Evolutionary conservation across 2,113 vertebrate genomes (phyloP).

Genomic region (Phaetusa simplex): DNA sequence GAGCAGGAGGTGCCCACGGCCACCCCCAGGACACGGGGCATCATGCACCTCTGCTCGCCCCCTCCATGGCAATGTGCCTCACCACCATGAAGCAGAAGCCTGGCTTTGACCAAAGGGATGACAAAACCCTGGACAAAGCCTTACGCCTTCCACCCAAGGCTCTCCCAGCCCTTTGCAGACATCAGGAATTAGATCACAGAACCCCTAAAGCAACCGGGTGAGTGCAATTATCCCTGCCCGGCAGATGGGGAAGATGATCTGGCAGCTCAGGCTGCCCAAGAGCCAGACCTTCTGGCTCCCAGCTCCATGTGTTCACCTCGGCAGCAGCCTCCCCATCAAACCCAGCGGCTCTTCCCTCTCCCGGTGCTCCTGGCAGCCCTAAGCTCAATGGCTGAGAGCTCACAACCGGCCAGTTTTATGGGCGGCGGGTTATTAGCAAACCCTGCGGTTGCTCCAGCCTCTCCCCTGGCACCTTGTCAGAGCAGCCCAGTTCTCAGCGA

Average conservation of each 20-base stretch:
- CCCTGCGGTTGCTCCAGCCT: slow-evolving; percentile 27
- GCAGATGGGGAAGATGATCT: slow-evolving; percentile 1
- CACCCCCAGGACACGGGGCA: not conserved
- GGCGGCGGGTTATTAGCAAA: not conserved
- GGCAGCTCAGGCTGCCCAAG: not conserved
- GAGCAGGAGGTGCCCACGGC: not conserved
- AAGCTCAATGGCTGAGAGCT: not conserved
- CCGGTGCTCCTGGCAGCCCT: not conserved
- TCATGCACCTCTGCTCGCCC: not conserved
- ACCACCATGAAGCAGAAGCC: not conserved
- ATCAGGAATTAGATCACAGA: not conserved
- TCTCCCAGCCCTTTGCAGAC: not conserved
- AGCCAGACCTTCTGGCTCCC: slow-evolving; percentile 34
- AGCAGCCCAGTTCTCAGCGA: slow-evolving; percentile 2
- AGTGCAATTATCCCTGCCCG: not conserved
- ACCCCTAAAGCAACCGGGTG: not conserved
- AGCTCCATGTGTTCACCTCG: not conserved
- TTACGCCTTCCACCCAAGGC: not conserved
- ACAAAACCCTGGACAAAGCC: slow-evolving; percentile 2
- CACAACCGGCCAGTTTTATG: not conserved
- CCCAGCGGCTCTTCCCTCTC: not conserved
- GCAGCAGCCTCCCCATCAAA: not conserved
- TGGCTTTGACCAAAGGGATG: not conserved
- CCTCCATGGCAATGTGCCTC: not conserved
- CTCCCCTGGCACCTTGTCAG: slow-evolving; percentile 47